Base-by-base conservation (phyloP, 2,888 invertebrate genomes). In the Melanostoma mellinum region DNA sequence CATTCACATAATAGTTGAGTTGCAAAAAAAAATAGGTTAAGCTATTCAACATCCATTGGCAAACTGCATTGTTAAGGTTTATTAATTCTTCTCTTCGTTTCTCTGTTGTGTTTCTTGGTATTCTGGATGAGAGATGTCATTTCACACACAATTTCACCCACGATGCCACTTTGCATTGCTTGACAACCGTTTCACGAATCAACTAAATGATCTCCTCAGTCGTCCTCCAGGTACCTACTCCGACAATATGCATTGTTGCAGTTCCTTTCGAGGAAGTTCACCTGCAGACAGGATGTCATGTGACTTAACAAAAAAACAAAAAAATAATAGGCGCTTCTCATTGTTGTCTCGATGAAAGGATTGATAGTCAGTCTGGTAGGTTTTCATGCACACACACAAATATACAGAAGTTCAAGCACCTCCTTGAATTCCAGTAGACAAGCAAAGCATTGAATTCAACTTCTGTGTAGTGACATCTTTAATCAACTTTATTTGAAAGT, bases 61-160 rank as follows among this genome's bases (percentile, higher is more conserved):
- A 55, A 58, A 61, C 67, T 32, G 67, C 71, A 67, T 76, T 50
- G 56, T 72, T 68, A 38, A 36, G 65, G 36, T 60, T 60, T 63
- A 8, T 32, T 63, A 36, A 32, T 67, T 67, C 10, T 46, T 60
- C 42, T 69, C 33, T 33, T 35, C 20, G 30, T 56, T 8, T 46
- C 32, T 71, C 32, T 56, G 9, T 58, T 67, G 53, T 69, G 20
- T 36, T 10, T 60, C 60, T 65, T 71, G 35, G 63, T 48, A 38
- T 65, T 30, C 44, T 67, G 44, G 67, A 52, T 38, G 67, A 67
- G 60, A 50, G 30, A 76, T 38, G 52, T 38, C 67, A 76, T 76
- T 81, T 61, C 44, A 44, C 72, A 72, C 61, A 55, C 72, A 81
- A 72, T 67, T 68, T 68, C 48, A 80, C 61, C 44, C 6, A n/a